A percentile compares a stretch with the other conserved stretches of the same genome.
phyloP scores from a whole-genome alignment of 2,888 invertebrate species.

The Parnassius orleans region DNA sequence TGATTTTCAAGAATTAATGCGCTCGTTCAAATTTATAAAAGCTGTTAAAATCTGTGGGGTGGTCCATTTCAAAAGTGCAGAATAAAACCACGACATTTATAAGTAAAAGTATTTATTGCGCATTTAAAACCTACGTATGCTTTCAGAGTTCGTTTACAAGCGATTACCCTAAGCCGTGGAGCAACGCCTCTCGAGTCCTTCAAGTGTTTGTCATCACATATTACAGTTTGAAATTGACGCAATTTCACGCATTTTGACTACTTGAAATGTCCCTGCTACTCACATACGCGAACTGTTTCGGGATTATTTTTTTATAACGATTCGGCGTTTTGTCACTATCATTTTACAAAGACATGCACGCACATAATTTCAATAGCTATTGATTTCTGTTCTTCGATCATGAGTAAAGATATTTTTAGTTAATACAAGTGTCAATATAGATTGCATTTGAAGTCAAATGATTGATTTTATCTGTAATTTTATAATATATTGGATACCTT shows the following conservation, averaged over 20 bases:
- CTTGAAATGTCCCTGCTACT: slow-evolving; percentile 56
- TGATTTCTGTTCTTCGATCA: neutral
- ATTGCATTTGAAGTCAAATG: slow-evolving; percentile 6
- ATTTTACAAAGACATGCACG: slow-evolving; percentile 11
- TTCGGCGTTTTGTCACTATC: slow-evolving; percentile 9
- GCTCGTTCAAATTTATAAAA: too few species aligned
- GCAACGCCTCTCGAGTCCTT: slow-evolving; percentile 31
- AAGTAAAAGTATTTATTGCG: slow-evolving; percentile 11
- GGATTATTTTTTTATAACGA: slow-evolving; percentile 22
- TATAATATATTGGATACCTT: neutral
- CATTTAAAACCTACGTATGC: slow-evolving; percentile 17
- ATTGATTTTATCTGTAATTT: slow-evolving; percentile 15
- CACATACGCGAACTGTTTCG: slow-evolving; percentile 68
- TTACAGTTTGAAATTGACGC: slow-evolving; percentile 59
- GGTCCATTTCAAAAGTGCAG: slow-evolving; percentile 5
- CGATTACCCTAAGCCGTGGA: slow-evolving; percentile 44
- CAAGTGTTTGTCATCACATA: slow-evolving; percentile 41
- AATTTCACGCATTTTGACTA: slow-evolving; percentile 73
- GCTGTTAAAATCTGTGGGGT: slow-evolving; percentile 3
- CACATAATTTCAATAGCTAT: slow-evolving; percentile 10
- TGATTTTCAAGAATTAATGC: too few species aligned
- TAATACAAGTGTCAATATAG: slow-evolving; percentile 10
- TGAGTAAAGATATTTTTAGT: slow-evolving; percentile 3
- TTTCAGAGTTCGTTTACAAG: slow-evolving; percentile 38
- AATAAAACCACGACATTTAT: slow-evolving; percentile 2